These are phyloP conservation scores for Drosophila cognata DNA, from an alignment of 2,888 invertebrate species.

Conservation along the genomic window DNA sequence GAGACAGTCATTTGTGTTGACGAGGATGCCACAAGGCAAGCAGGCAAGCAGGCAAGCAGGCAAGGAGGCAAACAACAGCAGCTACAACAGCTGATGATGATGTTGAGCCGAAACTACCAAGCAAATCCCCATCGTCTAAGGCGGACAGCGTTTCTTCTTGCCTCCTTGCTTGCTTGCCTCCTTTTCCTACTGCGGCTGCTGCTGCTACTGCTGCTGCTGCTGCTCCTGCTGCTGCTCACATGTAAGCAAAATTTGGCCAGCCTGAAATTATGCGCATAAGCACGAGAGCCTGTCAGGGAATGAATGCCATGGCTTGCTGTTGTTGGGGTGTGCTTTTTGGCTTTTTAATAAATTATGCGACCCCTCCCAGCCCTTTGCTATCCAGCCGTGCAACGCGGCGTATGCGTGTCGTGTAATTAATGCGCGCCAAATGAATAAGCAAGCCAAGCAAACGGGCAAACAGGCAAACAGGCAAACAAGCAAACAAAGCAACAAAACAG, in stretches of 20 bases:
- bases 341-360: constrained; percentile 75
- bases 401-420: constrained; percentile 80
- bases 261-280: constrained; percentile 60
- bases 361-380: not conserved
- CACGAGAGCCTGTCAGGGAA: constrained; percentile 26
- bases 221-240: constrained; percentile 12
- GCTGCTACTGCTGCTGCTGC: not conserved
- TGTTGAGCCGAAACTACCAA: constrained; percentile 43
- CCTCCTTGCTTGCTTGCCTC: not conserved
- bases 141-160: not conserved
- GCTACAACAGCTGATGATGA: constrained; percentile 26
- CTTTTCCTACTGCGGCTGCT: constrained; percentile 6
- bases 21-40: constrained; percentile 58
- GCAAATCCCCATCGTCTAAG: constrained; percentile 47
- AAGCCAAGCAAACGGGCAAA: constrained; percentile 52
- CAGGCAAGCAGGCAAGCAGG: constrained; percentile 8
- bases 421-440: constrained; percentile 76
- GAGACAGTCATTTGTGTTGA: constrained; percentile 81
- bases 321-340: constrained; percentile 46
- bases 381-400: constrained; percentile 33
- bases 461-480: constrained; percentile 6
- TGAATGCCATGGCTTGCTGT: constrained; percentile 1
- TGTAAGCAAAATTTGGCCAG: constrained; percentile 52
- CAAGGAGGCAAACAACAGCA: constrained; percentile 6
- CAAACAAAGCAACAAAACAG: constrained; percentile 51